Percentiles rank a stretch among this genome's conserved stretches.
These are phyloP conservation scores for Lepidurus packardi DNA, from an alignment of 1,140 invertebrate genomes.

Conservation along the genomic window DNA sequence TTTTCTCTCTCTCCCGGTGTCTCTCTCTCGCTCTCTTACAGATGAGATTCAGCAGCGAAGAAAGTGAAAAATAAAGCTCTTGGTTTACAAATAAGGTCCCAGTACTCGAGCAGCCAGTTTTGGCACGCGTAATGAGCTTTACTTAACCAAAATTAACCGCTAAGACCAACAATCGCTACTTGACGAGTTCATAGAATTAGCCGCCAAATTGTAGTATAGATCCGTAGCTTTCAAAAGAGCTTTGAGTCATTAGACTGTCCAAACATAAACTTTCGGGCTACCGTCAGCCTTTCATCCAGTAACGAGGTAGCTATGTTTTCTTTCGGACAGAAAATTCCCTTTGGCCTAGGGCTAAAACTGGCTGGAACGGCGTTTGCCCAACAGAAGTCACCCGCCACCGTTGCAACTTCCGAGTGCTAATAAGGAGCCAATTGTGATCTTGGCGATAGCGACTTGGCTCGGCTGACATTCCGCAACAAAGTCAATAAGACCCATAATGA, in stretches of 20 bases:
- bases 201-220: slow-evolving; percentile 18
- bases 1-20: background rate
- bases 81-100: background rate
- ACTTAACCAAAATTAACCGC: slow-evolving; percentile 14
- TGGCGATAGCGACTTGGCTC: background rate
- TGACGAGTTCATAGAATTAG: slow-evolving; percentile 10
- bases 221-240: slow-evolving; percentile 8
- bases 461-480: background rate
- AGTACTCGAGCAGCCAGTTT: background rate
- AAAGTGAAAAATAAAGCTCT: background rate
- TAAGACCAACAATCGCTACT: background rate
- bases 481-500: background rate
- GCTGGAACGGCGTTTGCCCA: background rate
- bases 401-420: slow-evolving; percentile 1
- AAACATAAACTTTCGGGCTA: background rate
- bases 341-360: background rate
- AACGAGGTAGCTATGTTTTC: background rate
- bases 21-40: too few species aligned
- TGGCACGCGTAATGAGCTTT: background rate
- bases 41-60: background rate
- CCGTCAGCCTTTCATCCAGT: background rate
- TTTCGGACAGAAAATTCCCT: background rate
- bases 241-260: slow-evolving; percentile 21
- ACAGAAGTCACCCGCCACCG: background rate
- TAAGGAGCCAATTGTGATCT: slow-evolving; percentile 3